These are phyloP conservation scores for Melinopterus prodromus DNA, from an alignment of 2,888 invertebrate genomes.

Conservation along the genomic window DNA sequence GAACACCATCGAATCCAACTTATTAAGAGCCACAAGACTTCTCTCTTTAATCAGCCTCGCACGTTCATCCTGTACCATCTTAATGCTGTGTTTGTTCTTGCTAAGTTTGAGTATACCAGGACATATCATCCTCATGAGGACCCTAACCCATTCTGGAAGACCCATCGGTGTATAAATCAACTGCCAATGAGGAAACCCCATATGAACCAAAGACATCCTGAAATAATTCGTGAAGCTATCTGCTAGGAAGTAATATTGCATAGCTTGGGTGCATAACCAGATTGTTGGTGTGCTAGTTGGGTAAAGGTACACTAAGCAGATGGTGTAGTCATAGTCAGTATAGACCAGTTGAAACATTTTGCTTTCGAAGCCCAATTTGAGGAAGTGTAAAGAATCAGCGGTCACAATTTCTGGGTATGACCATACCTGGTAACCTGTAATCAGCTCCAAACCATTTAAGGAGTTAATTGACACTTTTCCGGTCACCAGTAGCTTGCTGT, in stretches of 20 bases:
- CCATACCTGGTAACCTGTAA: slow-evolving; percentile 48
- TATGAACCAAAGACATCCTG: slow-evolving; percentile 86
- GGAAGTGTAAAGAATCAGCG: slow-evolving; percentile 41
- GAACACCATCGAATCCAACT: slow-evolving; percentile 33
- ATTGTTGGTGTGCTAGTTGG: slow-evolving; percentile 50
- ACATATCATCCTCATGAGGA: slow-evolving; percentile 78
- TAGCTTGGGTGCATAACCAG: slow-evolving; percentile 51
- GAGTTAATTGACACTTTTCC: slow-evolving; percentile 53
- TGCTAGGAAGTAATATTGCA: slow-evolving; percentile 83
- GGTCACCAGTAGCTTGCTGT: slow-evolving; percentile 42
- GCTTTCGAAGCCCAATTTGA: slow-evolving; percentile 50
- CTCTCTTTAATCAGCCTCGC: not conserved
- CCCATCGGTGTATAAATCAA: slow-evolving; percentile 48
- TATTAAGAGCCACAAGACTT: slow-evolving; percentile 10
- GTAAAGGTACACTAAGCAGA: slow-evolving; percentile 53
- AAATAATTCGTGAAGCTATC: slow-evolving; percentile 86
- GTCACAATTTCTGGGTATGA: slow-evolving; percentile 45
- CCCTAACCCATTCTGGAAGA: slow-evolving; percentile 59
- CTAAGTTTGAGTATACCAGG: slow-evolving; percentile 71
- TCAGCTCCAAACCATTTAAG: slow-evolving; percentile 41
- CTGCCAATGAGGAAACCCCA: slow-evolving; percentile 93
- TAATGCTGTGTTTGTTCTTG: slow-evolving; percentile 22
- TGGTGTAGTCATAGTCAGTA: slow-evolving; percentile 47
- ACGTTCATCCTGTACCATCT: slow-evolving; percentile 23
- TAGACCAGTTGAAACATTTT: slow-evolving; percentile 53